Base-by-base conservation (phyloP, 2,113 vertebrate genomes). In the Lichenostomus cassidix region DNA sequence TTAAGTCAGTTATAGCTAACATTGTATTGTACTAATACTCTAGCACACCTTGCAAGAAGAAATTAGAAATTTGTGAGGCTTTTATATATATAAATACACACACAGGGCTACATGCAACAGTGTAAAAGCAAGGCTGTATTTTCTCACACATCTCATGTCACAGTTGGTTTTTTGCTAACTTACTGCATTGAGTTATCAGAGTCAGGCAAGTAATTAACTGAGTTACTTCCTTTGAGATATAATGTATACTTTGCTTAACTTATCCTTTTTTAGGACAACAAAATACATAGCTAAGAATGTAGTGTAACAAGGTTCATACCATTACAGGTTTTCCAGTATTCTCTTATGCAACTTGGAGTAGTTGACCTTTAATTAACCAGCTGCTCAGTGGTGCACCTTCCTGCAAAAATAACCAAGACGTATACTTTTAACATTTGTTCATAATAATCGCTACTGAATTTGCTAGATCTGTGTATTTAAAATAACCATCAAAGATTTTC, bases 401-500 rank as follows among this genome's bases (percentile, higher is more conserved):
- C 39, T 80, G 69, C 25, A 80, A 58, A 85, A 52, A 74, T 77
- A 89, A 86, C 55, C 27, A 55, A 80, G 41, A 41, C 0, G 0
- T 41, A 59, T 58, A 35, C 21, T 70, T 82, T 56, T 53, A 95
- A 88, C 20, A 50, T 79, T 94, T 82, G 20, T 88, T 75, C 69
- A 44, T 89, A 73, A 80, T 69, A 80, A 68, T 74, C 44, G 63
- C 31, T 23, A 47, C 41, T 73, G 52, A 73, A n/a, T 92, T 96
- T 85, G 20, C 52, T 78, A 68, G 27, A 41, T 95, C 21, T 50
- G 5, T 82, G 12, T 59, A 31, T 77, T 87, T 89, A 49, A 81
- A 83, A 80, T 46, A 92, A 81, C 44, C 49, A 68, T 59, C 68
- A 88, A 94, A 90, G 44, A n/a, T 24, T 95, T 96, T 76, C 42